These are phyloP conservation scores for Cebidichthys violaceus DNA, from an alignment of 2,113 vertebrate genomes.

Conservation along the genomic window DNA sequence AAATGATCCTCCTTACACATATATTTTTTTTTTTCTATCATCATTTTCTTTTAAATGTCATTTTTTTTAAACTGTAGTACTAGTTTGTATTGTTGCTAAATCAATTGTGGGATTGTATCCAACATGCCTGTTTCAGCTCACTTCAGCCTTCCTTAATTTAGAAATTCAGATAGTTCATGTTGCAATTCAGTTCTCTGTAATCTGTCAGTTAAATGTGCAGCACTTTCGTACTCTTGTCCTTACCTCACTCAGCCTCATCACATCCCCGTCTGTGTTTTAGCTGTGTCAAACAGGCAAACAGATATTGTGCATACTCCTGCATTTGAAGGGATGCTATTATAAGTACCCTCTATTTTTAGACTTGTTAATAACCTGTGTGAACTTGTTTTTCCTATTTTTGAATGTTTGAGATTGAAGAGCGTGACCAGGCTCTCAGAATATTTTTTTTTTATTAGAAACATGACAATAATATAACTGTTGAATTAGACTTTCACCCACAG, in stretches of 20 bases:
- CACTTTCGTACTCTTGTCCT: background rate
- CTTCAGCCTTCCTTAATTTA: background rate
- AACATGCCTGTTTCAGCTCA: background rate
- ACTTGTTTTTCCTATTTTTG: conserved; percentile 35
- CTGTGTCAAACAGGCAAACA: conserved; percentile 11
- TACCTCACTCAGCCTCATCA: background rate
- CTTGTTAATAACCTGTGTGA: conserved; percentile 36
- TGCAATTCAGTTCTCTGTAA: background rate
- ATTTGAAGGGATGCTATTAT: conserved; percentile 56
- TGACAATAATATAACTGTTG: background rate
- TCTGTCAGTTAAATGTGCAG: background rate
- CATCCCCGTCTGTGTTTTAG: background rate
- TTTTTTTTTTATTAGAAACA: background rate
- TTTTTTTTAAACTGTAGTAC: background rate
- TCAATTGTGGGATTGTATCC: background rate
- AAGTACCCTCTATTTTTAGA: conserved; percentile 56
- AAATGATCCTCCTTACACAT: background rate
- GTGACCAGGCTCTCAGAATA: background rate
- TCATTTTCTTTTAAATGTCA: background rate
- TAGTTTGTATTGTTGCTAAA: background rate
- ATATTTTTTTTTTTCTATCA: background rate
- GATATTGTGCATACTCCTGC: conserved; percentile 15
- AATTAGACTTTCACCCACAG: background rate
- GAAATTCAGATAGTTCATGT: background rate
- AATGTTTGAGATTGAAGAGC: background rate